These are phyloP conservation scores for Delia radicum DNA, from an alignment of 1,140 invertebrate species.

Conservation along the genomic window DNA sequence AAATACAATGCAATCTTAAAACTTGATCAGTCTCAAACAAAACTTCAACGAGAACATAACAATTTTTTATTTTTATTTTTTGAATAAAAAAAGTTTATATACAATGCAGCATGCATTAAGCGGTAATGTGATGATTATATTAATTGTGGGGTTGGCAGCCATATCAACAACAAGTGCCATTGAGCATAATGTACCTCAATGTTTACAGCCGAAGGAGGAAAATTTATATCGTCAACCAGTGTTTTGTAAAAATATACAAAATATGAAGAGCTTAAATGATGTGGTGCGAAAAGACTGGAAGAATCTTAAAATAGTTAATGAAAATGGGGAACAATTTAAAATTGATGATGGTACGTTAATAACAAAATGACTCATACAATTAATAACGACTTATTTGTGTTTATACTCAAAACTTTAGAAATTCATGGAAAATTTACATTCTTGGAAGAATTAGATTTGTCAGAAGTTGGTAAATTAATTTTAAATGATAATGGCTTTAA, in stretches of 20 bases:
- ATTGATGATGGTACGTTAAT: background rate
- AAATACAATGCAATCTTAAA: background rate
- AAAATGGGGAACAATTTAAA: background rate
- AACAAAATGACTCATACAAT: background rate
- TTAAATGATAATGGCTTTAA: constrained; percentile 37
- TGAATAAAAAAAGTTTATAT: background rate
- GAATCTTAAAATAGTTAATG: background rate
- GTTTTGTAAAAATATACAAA: background rate
- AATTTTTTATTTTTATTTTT: background rate
- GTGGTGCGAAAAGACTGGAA: background rate
- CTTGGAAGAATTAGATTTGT: constrained; percentile 27
- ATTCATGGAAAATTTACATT: background rate
- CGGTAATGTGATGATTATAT: background rate
- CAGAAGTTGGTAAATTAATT: constrained; percentile 26
- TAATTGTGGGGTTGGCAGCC: background rate
- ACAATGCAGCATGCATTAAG: background rate
- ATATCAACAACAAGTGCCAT: background rate
- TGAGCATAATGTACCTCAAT: background rate
- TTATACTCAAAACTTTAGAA: background rate
- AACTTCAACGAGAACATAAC: background rate
- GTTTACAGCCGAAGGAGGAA: background rate
- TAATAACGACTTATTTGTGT: background rate
- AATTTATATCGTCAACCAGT: too few relatives aligned
- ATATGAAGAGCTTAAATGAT: background rate
- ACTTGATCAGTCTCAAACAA: background rate